phyloP scores from a whole-genome alignment of 2,113 vertebrate species.

The Stercorarius parasiticus region DNA sequence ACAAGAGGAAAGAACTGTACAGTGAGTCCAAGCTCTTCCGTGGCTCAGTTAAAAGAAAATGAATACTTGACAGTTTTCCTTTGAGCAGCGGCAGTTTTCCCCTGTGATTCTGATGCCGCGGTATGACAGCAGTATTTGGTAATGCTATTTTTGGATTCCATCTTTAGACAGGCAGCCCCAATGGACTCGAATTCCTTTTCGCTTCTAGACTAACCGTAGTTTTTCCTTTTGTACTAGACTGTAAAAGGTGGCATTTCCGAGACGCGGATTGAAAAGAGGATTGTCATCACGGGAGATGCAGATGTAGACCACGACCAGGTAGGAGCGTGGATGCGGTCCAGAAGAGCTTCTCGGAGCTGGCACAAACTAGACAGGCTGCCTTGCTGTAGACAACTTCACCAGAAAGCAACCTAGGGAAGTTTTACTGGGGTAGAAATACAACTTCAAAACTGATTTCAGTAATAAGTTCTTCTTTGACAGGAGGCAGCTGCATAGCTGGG shows the following conservation, averaged over 20 bases:
- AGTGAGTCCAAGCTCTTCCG: not conserved
- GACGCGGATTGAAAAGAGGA: constrained; percentile 97
- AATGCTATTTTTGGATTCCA: not conserved
- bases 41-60: not conserved
- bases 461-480: not conserved
- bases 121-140: not conserved
- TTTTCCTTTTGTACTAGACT: constrained; percentile 76
- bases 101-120: rapidly evolving
- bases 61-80: not conserved
- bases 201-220: not conserved
- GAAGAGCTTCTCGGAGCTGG: not conserved
- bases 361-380: not conserved
- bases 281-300: constrained; percentile 95
- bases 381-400: not conserved
- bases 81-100: not conserved
- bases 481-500: not conserved
- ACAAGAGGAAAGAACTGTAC: not conserved
- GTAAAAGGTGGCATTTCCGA: constrained; percentile 98
- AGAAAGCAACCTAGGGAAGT: not conserved
- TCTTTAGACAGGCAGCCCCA: not conserved
- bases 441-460: not conserved
- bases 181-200: not conserved
- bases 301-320: constrained; percentile 99
- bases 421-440: not conserved
- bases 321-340: not conserved